A percentile compares a stretch with the other conserved stretches of the same genome.
phyloP scores from a whole-genome alignment of 2,113 vertebrate genomes.

The Paraplagusia blochii region DNA sequence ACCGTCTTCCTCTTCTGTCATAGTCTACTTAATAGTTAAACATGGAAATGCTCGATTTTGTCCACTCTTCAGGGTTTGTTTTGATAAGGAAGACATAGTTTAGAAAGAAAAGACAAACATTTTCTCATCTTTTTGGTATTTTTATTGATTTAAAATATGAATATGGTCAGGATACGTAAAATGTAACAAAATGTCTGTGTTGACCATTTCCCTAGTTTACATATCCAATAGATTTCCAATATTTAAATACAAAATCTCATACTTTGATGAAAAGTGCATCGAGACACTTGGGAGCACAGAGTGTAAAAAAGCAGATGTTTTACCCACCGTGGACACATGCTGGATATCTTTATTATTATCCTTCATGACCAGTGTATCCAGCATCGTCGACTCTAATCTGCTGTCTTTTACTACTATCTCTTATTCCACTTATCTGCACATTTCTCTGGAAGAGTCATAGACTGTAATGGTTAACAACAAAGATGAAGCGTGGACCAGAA shows the following conservation, averaged over 20 bases:
- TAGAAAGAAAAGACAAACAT: not conserved
- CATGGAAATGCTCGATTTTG: no score
- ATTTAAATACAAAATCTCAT: conserved; percentile 39
- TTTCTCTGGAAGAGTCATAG: no score
- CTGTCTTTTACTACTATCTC: conserved; percentile 1
- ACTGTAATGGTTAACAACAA: no score
- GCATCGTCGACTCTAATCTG: conserved; percentile 7
- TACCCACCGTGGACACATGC: conserved; percentile 19
- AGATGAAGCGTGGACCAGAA: no score
- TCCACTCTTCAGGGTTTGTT: no score
- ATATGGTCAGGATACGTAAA: conserved; percentile 57
- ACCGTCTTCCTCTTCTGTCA: no score
- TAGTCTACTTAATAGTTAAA: no score
- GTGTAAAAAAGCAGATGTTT: conserved; percentile 38
- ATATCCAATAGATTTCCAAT: conserved; percentile 58
- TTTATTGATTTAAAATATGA: conserved; percentile 70
- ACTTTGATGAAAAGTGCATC: conserved; percentile 36
- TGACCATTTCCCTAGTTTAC: conserved; percentile 56
- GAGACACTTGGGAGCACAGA: conserved; percentile 38
- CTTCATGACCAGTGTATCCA: conserved; percentile 1
- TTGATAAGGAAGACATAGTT: no score
- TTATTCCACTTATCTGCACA: no score
- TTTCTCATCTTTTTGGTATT: conserved; percentile 28
- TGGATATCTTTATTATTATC: conserved; percentile 19
- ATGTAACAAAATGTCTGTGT: conserved; percentile 60